Percentiles rank a stretch among this genome's conserved stretches.
These are phyloP conservation scores for Catharus bicknelli DNA, from an alignment of 2,113 vertebrate genomes.

Conservation along the genomic window DNA sequence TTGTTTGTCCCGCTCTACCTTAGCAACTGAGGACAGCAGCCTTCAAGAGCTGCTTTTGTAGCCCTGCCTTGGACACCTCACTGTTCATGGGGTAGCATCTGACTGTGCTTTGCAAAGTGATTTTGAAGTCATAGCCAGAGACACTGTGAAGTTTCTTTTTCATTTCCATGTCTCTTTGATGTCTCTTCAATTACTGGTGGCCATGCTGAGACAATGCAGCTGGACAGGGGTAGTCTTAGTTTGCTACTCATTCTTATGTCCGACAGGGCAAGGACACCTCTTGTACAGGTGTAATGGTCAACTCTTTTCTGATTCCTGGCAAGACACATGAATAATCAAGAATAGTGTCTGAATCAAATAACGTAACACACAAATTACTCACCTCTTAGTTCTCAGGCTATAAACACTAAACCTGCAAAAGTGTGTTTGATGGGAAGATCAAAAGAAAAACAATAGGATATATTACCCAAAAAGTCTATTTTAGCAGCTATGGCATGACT, in stretches of 20 bases:
- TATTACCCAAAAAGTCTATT: not conserved
- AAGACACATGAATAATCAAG: not conserved
- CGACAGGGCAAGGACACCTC: not conserved
- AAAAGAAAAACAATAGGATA: not conserved
- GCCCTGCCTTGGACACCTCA: accelerated
- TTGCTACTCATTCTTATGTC: not conserved
- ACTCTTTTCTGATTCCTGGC: not conserved
- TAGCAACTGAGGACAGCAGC: not conserved
- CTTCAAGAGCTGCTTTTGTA: not conserved
- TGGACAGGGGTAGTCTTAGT: not conserved
- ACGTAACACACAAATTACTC: not conserved
- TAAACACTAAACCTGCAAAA: not conserved
- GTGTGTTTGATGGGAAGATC: not conserved
- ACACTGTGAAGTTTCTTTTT: not conserved
- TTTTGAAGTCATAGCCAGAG: not conserved
- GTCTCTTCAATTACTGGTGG: not conserved
- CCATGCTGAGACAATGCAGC: not conserved
- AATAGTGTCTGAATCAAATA: not conserved
- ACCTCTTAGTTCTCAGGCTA: not conserved
- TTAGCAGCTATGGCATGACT: not conserved
- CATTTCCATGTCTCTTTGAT: not conserved
- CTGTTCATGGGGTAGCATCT: not conserved
- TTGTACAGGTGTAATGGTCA: not conserved
- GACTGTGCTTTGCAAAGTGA: not conserved
- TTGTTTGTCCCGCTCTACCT: not conserved